Evolutionary conservation across 30 jellyfish, hydroid and myxozoan species (phyloP), one percentile per base, ranked within the genome.

Genomic region (Cassiopea xamachana): DNA sequence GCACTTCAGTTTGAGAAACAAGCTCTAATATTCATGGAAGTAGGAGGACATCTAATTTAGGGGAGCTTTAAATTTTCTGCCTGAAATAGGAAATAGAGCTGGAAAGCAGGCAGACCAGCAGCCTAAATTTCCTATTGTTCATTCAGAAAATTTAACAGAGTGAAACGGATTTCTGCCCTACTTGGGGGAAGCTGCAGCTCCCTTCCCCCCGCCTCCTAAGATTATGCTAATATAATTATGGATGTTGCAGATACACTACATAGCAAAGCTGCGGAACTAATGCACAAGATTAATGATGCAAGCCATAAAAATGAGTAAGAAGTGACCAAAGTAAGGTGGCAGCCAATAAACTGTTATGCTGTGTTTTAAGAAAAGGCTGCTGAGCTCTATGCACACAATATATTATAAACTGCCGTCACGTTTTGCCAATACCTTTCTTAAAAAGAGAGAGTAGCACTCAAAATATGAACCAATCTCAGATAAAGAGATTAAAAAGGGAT

Each of bases 261-360:
- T 75, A 75, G 84, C 73, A 75, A n/a, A 48, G 61, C 84, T 75
- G 61, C 84, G 19, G 19, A 46, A 47, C 87, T 79, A 14, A 60
- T 79, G 48, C 76, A 79, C 87, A 79, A 79, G 79, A 79, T 79
- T 81, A 75, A 75, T 8, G 90, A 81, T 81, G 59, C 73, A 77
- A 77, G 47, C 86, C 86, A 43, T 18, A 48, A 49, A 64, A 83
- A 83, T 70, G 92, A 71, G 68, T 77, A 71, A 70, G 72, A 64
- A 83, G 15, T 77, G 90, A 83, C 76, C 27, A 77, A 82, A 75
- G 95, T 83, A 83, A 73, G 17, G 1, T 74, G 77, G 85, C 92
- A 84, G 77, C 85, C 86, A 51, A 81, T 44, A 75, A 75, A 74
- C 49, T 75, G 19, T 75, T 27, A 27, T 27, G 39, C 39, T 27